Conservation (phyloP, 1,140 invertebrate species). For the Ceratoteleas bidentatus region DNA sequence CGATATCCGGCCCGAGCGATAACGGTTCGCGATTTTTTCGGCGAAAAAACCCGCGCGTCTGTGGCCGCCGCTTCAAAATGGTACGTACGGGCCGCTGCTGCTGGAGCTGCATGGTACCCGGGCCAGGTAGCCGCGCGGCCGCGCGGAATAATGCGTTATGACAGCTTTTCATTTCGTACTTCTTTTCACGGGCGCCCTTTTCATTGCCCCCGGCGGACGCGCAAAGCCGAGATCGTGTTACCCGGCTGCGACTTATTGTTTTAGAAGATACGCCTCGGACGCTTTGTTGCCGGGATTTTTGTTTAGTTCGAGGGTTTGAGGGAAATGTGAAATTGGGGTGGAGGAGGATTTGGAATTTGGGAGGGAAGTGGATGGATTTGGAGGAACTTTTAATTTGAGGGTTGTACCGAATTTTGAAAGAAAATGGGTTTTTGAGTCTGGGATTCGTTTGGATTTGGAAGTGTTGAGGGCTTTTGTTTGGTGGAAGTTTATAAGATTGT, state of each 20-base stretch:
- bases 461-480: no score
- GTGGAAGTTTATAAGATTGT: no score
- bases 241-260: slow-evolving; percentile 45
- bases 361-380: no score
- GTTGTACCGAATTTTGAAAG: no score
- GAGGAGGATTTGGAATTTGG: no score
- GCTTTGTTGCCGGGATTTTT: slow-evolving; percentile 11
- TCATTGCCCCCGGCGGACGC: slow-evolving; percentile 45
- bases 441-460: no score
- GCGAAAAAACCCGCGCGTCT: not conserved
- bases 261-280: slow-evolving; percentile 42
- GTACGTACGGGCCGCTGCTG: slow-evolving; percentile 72
- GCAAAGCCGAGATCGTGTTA: slow-evolving; percentile 57
- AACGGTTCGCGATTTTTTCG: slow-evolving; percentile 7
- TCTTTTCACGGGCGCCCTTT: slow-evolving; percentile 59
- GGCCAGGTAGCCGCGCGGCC: slow-evolving; percentile 75
- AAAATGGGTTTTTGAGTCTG: no score
- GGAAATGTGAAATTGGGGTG: no score
- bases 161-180: slow-evolving; percentile 80
- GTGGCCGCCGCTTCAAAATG: slow-evolving; percentile 68
- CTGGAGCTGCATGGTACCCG: slow-evolving; percentile 32
- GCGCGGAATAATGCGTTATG: slow-evolving; percentile 77
- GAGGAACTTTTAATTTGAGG: no score
- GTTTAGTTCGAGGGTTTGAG: slow-evolving; percentile 14
- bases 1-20: slow-evolving; percentile 45